Evolutionary conservation across 2,888 invertebrate genomes (phyloP).

Genomic region (Protonemura montana): DNA sequence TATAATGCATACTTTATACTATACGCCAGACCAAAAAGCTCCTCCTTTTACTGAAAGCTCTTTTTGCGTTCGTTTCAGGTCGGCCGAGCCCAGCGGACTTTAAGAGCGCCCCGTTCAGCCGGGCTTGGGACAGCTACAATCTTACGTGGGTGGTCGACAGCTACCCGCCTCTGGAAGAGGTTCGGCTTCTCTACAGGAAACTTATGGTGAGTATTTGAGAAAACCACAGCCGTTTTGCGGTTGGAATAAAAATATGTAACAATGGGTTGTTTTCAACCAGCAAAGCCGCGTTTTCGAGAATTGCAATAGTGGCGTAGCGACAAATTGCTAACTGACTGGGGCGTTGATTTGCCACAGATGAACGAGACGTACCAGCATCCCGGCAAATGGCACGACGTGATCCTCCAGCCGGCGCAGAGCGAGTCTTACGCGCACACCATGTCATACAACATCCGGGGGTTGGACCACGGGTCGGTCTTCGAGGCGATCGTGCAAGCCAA

Average conservation of each 20-base stretch:
- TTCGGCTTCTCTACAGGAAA: slow-evolving; percentile 73
- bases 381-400: slow-evolving; percentile 74
- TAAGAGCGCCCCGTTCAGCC: slow-evolving; percentile 71
- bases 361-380: slow-evolving; percentile 77
- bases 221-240: neutral
- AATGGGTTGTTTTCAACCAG: neutral
- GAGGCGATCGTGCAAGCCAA: slow-evolving; percentile 78
- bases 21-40: neutral
- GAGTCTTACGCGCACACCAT: slow-evolving; percentile 65
- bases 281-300: neutral
- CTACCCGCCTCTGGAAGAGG: slow-evolving; percentile 75
- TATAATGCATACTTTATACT: neutral
- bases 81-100: slow-evolving; percentile 75
- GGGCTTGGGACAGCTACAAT: slow-evolving; percentile 68
- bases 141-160: slow-evolving; percentile 76
- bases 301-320: neutral
- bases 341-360: slow-evolving; percentile 61
- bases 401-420: slow-evolving; percentile 61
- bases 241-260: neutral
- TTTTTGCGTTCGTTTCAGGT: slow-evolving; percentile 54
- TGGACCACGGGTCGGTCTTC: slow-evolving; percentile 73
- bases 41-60: neutral
- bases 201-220: slow-evolving; percentile 64
- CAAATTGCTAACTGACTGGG: neutral
- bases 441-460: slow-evolving; percentile 69